Conservation (phyloP, 2,797 vertebrate genomes). For the Tangara arthus region DNA sequence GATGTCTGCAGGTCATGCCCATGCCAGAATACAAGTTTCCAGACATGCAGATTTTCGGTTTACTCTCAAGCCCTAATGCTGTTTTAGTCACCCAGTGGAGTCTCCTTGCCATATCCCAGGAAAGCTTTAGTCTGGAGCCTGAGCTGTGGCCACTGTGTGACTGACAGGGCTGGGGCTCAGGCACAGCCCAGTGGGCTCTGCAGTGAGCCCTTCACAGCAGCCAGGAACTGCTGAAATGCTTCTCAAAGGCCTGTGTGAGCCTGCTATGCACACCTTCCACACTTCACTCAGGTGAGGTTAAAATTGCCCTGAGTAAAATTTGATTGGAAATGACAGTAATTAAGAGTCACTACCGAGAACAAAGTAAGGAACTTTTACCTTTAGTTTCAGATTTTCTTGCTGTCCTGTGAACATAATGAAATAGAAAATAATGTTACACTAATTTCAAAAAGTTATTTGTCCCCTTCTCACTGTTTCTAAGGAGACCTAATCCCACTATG, state of each 20-base stretch:
- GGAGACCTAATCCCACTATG: background rate
- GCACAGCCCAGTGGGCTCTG: background rate
- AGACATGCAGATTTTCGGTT: slow-evolving; percentile 60
- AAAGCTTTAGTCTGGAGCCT: background rate
- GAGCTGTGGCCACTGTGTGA: background rate
- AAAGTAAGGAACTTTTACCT: slow-evolving; percentile 66
- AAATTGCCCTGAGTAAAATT: background rate
- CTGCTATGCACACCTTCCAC: background rate
- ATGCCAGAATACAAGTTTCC: background rate
- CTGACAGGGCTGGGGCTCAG: background rate
- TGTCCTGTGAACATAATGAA: slow-evolving; percentile 51
- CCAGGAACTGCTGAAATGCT: background rate
- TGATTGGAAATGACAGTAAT: background rate
- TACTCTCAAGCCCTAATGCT: background rate
- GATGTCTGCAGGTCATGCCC: slow-evolving; percentile 23
- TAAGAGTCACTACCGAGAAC: background rate
- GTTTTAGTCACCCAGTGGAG: slow-evolving; percentile 14
- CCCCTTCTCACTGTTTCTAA: background rate
- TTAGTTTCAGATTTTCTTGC: slow-evolving; percentile 28
- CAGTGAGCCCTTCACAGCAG: background rate
- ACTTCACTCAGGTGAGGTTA: background rate
- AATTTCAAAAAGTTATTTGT: background rate
- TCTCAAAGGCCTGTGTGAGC: background rate
- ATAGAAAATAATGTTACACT: background rate
- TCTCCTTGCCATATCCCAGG: background rate